Conservation (phyloP, 2,888 invertebrate species). For the Oscheius sp. region DNA sequence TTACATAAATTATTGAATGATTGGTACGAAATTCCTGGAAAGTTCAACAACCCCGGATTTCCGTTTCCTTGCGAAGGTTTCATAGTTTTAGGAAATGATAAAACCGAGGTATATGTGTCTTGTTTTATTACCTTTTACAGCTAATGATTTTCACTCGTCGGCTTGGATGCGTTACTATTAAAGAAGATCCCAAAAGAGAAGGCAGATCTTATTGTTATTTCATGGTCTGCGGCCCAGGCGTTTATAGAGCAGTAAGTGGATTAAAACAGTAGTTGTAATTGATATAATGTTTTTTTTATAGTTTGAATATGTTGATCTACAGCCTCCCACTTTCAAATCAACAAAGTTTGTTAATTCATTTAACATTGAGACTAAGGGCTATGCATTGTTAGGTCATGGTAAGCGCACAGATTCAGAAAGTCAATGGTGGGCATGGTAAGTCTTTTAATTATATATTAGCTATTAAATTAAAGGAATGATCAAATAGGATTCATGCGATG, state of each 20-base stretch:
- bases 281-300: not conserved
- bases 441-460: not conserved
- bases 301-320: conserved; percentile 2
- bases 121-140: not conserved
- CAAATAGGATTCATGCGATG: conserved; percentile 20
- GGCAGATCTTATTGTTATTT: conserved; percentile 7
- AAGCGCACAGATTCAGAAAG: not conserved
- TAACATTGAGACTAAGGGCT: conserved; percentile 20
- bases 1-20: not conserved
- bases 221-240: conserved; percentile 10
- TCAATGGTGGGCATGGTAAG: conserved; percentile 15
- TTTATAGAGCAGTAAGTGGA: conserved; percentile 11
- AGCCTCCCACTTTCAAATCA: conserved; percentile 9
- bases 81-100: not conserved
- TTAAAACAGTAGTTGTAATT: too few relatives aligned
- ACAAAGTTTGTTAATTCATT: conserved; percentile 13
- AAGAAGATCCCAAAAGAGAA: not conserved
- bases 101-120: not conserved
- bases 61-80: conserved; percentile 14
- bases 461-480: conserved; percentile 11
- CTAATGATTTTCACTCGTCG: conserved; percentile 16
- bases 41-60: not conserved
- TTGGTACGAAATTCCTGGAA: conserved; percentile 7
- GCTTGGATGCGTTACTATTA: not conserved
- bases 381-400: conserved; percentile 10